phyloP scores from a whole-genome alignment of 2,113 vertebrate genomes.

The Synodontis membranacea region DNA sequence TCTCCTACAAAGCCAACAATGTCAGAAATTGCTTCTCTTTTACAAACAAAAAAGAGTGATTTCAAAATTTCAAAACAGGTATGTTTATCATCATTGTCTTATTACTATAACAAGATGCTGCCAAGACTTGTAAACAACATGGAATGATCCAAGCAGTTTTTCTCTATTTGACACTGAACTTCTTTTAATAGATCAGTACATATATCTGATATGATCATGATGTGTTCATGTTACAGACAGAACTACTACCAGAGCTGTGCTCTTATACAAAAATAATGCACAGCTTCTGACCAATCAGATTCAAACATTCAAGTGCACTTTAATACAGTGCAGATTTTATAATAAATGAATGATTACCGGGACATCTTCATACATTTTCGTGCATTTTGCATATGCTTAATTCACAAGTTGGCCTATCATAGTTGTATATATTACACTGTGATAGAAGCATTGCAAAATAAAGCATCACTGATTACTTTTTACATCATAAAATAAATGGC shows the following conservation, averaged over 20 bases:
- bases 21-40: too few relatives aligned
- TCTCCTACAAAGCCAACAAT: too few relatives aligned
- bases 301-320: not conserved
- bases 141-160: too few relatives aligned
- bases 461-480: not conserved
- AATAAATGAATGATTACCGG: not conserved
- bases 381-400: not conserved
- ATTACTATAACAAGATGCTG: too few relatives aligned
- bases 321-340: not conserved
- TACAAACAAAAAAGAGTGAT: too few relatives aligned
- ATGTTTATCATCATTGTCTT: too few relatives aligned
- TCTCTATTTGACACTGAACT: too few relatives aligned
- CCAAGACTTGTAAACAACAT: too few relatives aligned
- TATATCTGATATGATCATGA: too few relatives aligned
- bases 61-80: too few relatives aligned
- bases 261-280: not conserved
- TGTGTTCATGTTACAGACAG: not conserved
- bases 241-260: not conserved
- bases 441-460: not conserved
- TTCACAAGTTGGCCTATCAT: not conserved
- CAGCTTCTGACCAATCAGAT: not conserved
- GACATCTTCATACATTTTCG: not conserved
- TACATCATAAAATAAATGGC: not conserved
- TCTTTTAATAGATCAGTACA: too few relatives aligned
- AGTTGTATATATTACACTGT: not conserved